Conservation (phyloP, 1,140 invertebrate genomes). For the Laupala kohalensis region DNA sequence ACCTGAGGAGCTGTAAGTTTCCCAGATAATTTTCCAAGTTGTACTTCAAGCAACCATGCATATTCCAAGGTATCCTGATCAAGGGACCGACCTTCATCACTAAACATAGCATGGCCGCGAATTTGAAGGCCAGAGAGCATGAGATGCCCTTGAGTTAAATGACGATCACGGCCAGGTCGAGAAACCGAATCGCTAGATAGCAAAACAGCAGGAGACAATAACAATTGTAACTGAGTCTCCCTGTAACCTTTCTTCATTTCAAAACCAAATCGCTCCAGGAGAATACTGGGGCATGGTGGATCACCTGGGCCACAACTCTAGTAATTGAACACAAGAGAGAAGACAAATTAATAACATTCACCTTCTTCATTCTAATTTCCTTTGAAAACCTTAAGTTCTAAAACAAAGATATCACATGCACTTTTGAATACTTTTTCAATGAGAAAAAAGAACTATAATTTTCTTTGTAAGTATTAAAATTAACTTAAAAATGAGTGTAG, state of each 20-base stretch:
- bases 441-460: not conserved
- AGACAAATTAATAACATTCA: not conserved
- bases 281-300: conserved; percentile 77
- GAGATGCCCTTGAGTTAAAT: conserved; percentile 77
- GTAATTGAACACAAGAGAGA: conserved; percentile 17
- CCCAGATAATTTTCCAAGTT: conserved; percentile 67
- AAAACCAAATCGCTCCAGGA: conserved; percentile 84
- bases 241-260: conserved; percentile 90
- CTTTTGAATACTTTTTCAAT: not conserved
- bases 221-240: conserved; percentile 80
- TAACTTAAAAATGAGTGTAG: no score
- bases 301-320: conserved; percentile 72
- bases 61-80: conserved; percentile 95
- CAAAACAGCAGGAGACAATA: conserved; percentile 78
- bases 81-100: conserved; percentile 71
- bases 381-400: not conserved
- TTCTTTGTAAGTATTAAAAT: not conserved
- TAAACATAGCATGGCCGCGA: conserved; percentile 94
- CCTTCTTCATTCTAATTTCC: not conserved
- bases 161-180: conserved; percentile 51
- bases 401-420: no score
- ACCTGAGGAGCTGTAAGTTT: conserved; percentile 62
- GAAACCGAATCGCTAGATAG: conserved; percentile 58
- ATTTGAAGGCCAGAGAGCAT: conserved; percentile 81
- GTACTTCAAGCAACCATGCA: conserved; percentile 80